Conservation (phyloP, 2,113 vertebrate species). For the Columbina picui region DNA sequence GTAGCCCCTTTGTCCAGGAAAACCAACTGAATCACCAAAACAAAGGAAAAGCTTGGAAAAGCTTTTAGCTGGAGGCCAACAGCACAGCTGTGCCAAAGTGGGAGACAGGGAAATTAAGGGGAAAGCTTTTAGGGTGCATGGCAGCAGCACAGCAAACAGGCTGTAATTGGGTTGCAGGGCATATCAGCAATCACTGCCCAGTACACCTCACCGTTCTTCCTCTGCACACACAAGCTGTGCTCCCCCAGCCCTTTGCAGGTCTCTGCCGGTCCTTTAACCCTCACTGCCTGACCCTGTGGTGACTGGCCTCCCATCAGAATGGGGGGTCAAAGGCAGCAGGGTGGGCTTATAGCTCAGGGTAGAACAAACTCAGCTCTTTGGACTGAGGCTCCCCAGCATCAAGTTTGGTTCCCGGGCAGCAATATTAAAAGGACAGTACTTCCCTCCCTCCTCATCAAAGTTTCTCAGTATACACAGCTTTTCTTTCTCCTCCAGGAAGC, state of each 20-base stretch:
- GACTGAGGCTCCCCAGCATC: too few relatives aligned
- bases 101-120: background rate
- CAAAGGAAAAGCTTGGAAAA: background rate
- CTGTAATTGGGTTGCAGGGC: rapidly evolving
- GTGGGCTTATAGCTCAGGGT: background rate
- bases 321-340: rapidly evolving
- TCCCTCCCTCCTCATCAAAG: background rate
- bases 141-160: rapidly evolving
- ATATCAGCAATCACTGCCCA: rapidly evolving
- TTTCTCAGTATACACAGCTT: background rate
- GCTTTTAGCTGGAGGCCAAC: background rate
- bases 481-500: background rate
- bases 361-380: background rate
- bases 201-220: rapidly evolving
- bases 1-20: background rate
- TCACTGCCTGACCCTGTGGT: too few relatives aligned
- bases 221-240: rapidly evolving
- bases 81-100: too few relatives aligned
- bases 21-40: rapidly evolving
- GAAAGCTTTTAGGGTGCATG: rapidly evolving
- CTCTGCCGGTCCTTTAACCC: background rate
- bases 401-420: background rate
- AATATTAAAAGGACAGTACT: rapidly evolving
- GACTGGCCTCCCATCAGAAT: background rate
- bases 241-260: rapidly evolving